phyloP scores from a whole-genome alignment of 2,888 invertebrate genomes.

The Sipunculus nudus region DNA sequence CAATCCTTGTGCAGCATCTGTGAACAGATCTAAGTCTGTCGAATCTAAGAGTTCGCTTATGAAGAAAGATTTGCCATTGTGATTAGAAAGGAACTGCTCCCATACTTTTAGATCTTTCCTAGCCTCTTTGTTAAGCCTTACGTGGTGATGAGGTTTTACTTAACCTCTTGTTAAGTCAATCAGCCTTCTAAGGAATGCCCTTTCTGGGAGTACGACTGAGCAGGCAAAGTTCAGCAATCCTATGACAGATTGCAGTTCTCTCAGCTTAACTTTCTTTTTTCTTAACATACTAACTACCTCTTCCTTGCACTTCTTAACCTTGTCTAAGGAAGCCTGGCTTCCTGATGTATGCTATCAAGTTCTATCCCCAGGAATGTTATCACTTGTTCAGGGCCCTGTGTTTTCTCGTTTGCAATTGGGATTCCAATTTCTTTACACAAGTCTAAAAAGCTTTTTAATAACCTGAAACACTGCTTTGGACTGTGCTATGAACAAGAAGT shows the following conservation, averaged over 20 bases:
- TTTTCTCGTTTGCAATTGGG: background rate
- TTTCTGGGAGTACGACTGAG: background rate
- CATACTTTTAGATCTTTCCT: background rate
- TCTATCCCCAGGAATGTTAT: background rate
- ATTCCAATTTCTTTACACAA: background rate
- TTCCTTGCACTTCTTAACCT: background rate
- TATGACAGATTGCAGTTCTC: background rate
- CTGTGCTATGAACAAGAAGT: background rate
- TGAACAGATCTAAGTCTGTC: background rate
- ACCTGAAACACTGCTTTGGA: background rate
- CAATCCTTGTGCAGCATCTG: background rate
- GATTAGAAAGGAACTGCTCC: background rate
- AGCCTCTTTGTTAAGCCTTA: background rate
- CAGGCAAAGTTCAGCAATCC: background rate
- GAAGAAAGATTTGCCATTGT: background rate
- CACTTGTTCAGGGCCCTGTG: background rate
- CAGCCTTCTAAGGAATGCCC: background rate
- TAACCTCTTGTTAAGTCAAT: background rate
- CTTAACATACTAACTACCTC: background rate
- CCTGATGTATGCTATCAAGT: background rate
- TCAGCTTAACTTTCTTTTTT: background rate
- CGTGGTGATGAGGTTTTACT: background rate
- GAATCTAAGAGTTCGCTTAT: background rate
- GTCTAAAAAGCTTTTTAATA: background rate
- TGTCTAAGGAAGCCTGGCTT: background rate